Conservation (phyloP, 2,113 vertebrate genomes). For the Aspidoscelis tigris region DNA sequence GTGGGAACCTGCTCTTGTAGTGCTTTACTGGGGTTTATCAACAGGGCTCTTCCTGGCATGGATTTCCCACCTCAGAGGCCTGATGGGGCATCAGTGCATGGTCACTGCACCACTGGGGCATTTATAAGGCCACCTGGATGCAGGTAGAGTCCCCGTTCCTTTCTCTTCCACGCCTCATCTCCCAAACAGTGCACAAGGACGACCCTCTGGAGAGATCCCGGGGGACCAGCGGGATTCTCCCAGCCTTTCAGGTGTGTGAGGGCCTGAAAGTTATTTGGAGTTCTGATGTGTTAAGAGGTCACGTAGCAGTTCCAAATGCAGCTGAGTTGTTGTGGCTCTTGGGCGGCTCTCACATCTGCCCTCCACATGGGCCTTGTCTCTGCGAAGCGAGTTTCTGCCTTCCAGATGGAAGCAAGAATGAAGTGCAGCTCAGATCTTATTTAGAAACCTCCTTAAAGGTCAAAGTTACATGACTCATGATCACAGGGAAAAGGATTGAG, state of each 20-base stretch:
- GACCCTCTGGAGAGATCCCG: too few species aligned
- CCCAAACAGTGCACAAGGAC: background rate
- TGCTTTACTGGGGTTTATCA: too few species aligned
- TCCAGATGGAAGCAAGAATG: slow-evolving; percentile 68
- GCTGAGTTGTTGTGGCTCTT: slow-evolving; percentile 41
- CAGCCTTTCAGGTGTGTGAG: background rate
- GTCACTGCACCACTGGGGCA: too few species aligned
- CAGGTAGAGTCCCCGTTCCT: too few species aligned
- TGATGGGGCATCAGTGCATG: too few species aligned
- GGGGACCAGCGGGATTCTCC: background rate
- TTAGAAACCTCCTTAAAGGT: slow-evolving; percentile 23
- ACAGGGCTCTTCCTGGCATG: too few species aligned
- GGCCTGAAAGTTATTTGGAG: slow-evolving; percentile 9
- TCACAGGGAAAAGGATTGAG: slow-evolving; percentile 17
- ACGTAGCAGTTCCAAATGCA: background rate
- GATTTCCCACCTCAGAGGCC: too few species aligned
- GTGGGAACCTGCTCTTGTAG: too few species aligned
- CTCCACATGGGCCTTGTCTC: slow-evolving; percentile 64
- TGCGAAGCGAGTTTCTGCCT: slow-evolving; percentile 51
- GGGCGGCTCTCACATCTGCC: slow-evolving; percentile 73
- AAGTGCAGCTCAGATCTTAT: slow-evolving; percentile 5
- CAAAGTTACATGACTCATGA: slow-evolving; percentile 30
- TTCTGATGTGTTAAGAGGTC: slow-evolving; percentile 26
- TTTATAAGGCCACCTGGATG: too few species aligned
- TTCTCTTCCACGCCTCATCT: background rate